Base-by-base conservation (phyloP, 2,888 invertebrate genomes). In the Priocnemis perturbator region DNA sequence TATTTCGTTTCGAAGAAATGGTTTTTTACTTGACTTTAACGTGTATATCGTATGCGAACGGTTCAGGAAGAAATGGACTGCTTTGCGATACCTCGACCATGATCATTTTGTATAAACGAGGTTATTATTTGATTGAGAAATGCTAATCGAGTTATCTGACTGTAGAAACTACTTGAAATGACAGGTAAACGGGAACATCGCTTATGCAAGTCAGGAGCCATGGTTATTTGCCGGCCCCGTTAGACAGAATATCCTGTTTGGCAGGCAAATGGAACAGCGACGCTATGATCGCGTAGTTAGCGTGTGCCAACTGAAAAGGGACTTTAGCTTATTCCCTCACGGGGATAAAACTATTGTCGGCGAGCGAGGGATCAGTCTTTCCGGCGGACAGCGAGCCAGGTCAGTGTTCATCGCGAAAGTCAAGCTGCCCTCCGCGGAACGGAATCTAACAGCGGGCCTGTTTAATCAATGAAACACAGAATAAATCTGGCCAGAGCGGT, bases 161-260 rank as follows among this genome's bases (percentile, higher is more conserved):
- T n/a, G n/a, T n/a, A n/a, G n/a, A n/a, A n/a, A 26, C 26, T 26
- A 26, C 26, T 26, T 26, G 5, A 26, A 26, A 26, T 26, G 37
- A 11, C 56, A 90, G 72, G 90, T 96, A 14, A 92, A 92, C 14
- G 97, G 97, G 3, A 91, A 90, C 4, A 90, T 95, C 0, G 93
- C 94, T 0, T 97, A 97, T 85, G 95, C 96, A 0, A 94, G 96
- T 56, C 96, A 97, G 88, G 95, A 97, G 85, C 95, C 97, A 0
- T 98, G 97, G 97, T 87, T 95, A 0, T 95, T 95, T 84, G 94
- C 94, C 62, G 94, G 93, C 84, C 95, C 95, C 71, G 94, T 99
- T 0, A 91, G 96, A 11, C 97, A 98, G 84, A 99, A 99, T 88
- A 97, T 99, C 75, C 89, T 97, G 0, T 98, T 99, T 89, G 98